Percentiles rank a stretch among this genome's conserved stretches.
Evolutionary conservation across 2,113 vertebrate species (phyloP).

Genomic region (Chaetodon auriga): DNA sequence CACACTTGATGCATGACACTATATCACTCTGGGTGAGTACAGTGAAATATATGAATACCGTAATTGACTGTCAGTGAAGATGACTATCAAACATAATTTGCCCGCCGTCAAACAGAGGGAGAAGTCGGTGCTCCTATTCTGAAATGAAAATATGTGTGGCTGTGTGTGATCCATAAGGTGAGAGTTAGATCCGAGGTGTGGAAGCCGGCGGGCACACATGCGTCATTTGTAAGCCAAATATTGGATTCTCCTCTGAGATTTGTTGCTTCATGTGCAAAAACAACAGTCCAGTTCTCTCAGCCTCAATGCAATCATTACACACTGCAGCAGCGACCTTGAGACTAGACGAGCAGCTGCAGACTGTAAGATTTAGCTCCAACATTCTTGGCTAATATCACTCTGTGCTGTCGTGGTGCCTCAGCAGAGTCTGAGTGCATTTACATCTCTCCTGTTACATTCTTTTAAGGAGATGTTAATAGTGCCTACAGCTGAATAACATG

Average conservation of each 20-base stretch:
- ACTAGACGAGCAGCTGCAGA: not conserved
- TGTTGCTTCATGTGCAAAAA: constrained; percentile 16
- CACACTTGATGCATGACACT: not conserved
- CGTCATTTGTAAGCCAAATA: constrained; percentile 2
- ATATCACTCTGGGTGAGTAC: not conserved
- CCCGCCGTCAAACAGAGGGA: not conserved
- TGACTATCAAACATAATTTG: not conserved
- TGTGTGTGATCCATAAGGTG: not conserved
- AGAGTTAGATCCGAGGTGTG: not conserved
- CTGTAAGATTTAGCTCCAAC: constrained; percentile 1
- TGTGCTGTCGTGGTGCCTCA: not conserved
- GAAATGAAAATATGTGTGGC: not conserved
- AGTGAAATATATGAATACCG: not conserved
- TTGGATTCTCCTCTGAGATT: not conserved
- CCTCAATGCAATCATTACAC: not conserved
- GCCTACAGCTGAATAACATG: not conserved
- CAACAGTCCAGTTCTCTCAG: not conserved
- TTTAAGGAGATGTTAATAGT: not conserved
- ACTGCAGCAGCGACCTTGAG: constrained; percentile 16
- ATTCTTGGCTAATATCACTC: constrained; percentile 12
- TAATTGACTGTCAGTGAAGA: not conserved
- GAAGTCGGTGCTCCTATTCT: not conserved
- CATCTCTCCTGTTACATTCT: not conserved
- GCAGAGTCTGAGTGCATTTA: not conserved
- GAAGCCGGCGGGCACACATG: not conserved